Evolutionary conservation across 2,113 vertebrate species (phyloP).

Genomic region (Athene noctua): DNA sequence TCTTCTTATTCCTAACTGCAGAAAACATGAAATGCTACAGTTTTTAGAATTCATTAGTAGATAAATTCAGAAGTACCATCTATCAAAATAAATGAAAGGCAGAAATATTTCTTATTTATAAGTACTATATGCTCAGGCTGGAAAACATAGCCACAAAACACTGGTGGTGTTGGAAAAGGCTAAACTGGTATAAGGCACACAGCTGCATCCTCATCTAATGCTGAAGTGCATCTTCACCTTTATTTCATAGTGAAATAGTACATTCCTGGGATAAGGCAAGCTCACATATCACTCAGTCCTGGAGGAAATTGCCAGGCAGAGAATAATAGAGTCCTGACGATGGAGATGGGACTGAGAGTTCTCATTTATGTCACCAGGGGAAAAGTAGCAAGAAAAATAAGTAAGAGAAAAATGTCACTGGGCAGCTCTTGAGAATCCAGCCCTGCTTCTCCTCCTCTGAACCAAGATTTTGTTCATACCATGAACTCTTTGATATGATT

Average conservation of each 20-base stretch:
- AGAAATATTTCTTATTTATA: background rate
- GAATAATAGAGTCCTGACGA: background rate
- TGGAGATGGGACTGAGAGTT: background rate
- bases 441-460: background rate
- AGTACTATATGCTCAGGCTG: background rate
- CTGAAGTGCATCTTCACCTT: background rate
- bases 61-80: background rate
- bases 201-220: background rate
- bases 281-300: background rate
- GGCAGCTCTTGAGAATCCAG: background rate
- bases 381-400: background rate
- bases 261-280: background rate
- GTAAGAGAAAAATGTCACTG: background rate
- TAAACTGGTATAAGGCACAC: background rate
- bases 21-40: background rate
- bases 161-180: background rate
- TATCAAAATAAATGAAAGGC: background rate
- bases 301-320: background rate
- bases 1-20: background rate
- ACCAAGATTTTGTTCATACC: background rate
- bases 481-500: background rate
- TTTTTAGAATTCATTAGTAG: background rate
- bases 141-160: background rate
- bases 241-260: background rate
- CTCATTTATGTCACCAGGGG: background rate